These are phyloP conservation scores for Stenoptilia bipunctidactyla DNA, from an alignment of 2,888 invertebrate genomes.

Conservation along the genomic window DNA sequence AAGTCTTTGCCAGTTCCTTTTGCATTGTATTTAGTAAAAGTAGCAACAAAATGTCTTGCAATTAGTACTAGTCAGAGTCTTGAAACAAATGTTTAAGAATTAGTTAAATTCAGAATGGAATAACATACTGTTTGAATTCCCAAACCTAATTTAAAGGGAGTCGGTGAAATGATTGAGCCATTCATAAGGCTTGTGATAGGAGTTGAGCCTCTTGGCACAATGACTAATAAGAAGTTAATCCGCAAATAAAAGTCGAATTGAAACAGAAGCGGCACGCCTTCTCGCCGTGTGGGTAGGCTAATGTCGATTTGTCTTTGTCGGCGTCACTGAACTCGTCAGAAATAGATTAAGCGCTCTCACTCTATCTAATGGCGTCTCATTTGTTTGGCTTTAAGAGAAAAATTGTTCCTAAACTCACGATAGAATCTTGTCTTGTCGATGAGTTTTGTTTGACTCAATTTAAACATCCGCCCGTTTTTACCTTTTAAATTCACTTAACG, in stretches of 20 bases:
- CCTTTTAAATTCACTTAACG: slow-evolving; percentile 49
- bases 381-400: slow-evolving; percentile 71
- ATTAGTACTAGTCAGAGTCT: no score
- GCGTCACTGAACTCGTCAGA: slow-evolving; percentile 72
- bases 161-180: slow-evolving; percentile 64
- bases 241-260: slow-evolving; percentile 72
- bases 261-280: slow-evolving; percentile 68
- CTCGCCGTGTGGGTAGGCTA: slow-evolving; percentile 68
- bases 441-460: slow-evolving; percentile 60
- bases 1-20: no score
- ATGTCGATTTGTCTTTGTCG: slow-evolving; percentile 71
- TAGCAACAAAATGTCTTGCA: no score
- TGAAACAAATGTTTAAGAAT: not conserved
- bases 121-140: not conserved
- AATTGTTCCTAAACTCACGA: slow-evolving; percentile 65
- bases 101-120: not conserved
- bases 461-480: slow-evolving; percentile 24
- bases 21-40: no score
- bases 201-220: slow-evolving; percentile 47
- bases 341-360: slow-evolving; percentile 72
- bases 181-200: slow-evolving; percentile 67
- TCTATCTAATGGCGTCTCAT: slow-evolving; percentile 70
- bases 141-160: slow-evolving; percentile 18
- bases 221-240: slow-evolving; percentile 72
- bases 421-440: slow-evolving; percentile 63